Base-by-base conservation (phyloP, 2,113 vertebrate genomes). In the Cettia cetti region DNA sequence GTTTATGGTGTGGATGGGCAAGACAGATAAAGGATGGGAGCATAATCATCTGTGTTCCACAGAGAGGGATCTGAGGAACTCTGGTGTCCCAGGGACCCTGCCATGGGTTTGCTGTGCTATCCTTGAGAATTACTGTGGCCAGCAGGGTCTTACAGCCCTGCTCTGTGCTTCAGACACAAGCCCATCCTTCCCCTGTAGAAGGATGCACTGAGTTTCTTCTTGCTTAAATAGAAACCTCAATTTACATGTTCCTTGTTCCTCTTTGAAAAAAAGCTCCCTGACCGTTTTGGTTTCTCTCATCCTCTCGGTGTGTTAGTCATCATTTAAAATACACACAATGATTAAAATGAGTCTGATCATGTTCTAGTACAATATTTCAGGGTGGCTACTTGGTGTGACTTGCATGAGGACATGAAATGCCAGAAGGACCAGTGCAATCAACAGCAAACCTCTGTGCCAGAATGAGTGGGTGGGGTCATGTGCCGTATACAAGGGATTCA, bases 401-500 rank as follows among this genome's bases (percentile, higher is more conserved):
- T 53, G 95, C 76, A 93, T 53, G 94, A 97, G 96, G 95, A 96
- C 97, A 89, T 77, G 95, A 98, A 98, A 97, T 97, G 97, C 98
- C 97, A 98, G 97, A 96, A 95, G 97, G 97, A 98, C 98, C 97
- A 96, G 81, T 98, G 97, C 98, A 98, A 98, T 98, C 98, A 99
- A 97, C 97, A 96, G 97, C 97, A 94, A 94, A 95, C 97, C 90
- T 97, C 96, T 96, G 98, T 98, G 98, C 98, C 98, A 98, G 97
- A 98, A 98, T 93, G 97, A 98, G 98, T 98, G 98, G 99, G 98
- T 98, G 98, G 98, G 98, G 98, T 98, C 98, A 98, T 97, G 98
- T 98, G 98, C 98, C 97, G 61, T 98, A 98, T 99, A 98, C 98
- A 98, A 98, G 97, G 97, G 98, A 98, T 98, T 98, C 98, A 98